Evolutionary conservation across 2,797 vertebrate genomes (phyloP), one percentile per base, ranked within the genome.

Genomic region (Amphiprion clarkii): DNA sequence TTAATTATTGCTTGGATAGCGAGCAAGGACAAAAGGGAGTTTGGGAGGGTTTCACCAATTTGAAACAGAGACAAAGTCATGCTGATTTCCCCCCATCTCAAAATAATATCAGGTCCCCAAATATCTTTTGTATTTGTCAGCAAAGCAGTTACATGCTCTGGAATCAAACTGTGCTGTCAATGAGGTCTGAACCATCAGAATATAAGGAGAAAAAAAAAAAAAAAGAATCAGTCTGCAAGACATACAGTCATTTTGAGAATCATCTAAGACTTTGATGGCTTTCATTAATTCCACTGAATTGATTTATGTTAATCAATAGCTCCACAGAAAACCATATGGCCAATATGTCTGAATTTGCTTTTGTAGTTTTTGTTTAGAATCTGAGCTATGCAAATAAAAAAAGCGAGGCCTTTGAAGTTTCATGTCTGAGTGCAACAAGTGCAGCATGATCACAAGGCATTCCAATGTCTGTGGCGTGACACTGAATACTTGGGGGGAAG

Each of bases 381-480:
- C 85, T 69, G 76, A 86, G 85, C 88, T 82, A 92, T 89, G 89
- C 89, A 88, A 87, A 92, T 84, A 89, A 92, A 92, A 60, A 61
- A 42, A 83, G 71, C 27, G 2, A 56, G 53, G 69, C 71, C 89
- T 94, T 94, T 93, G 93, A 94, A 91, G 91, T 91, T 85, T 81
- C 74, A 82, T 80, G 90, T 90, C 85, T 88, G 89, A 92, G 91
- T 88, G 88, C 88, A 94, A 91, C 93, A 94, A 94, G 93, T 94
- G 90, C 93, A 91, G 81, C 88, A 87, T 91, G 92, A 93, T 94
- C 91, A 93, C 88, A 92, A 91, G 83, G 90, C 91, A 93, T 93
- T 92, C 92, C 90, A 81, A 82, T 79, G 90, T 93, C 91, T 92
- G 90, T 93, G 89, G 91, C 92, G 92, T 94, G 94, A 94, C 93